Percentiles rank a stretch among this genome's conserved stretches.
phyloP scores from a whole-genome alignment of 1,140 invertebrate species.

The Rhynchophorus ferrugineus region DNA sequence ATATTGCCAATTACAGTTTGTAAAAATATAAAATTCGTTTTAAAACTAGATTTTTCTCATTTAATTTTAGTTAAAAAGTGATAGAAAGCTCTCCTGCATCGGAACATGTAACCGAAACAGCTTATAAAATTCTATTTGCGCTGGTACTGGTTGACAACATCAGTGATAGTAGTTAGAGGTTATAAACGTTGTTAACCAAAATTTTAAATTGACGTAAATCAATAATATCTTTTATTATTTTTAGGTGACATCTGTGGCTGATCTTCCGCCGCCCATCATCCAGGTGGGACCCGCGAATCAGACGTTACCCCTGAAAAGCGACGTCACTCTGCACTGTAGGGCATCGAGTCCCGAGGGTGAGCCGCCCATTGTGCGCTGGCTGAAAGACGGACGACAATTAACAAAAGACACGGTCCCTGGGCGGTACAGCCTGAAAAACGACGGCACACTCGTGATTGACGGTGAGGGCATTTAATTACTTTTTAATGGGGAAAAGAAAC shows the following conservation, averaged over 20 bases:
- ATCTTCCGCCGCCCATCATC: slow-evolving; percentile 83
- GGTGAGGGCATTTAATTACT: slow-evolving; percentile 45
- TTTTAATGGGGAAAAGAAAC: not conserved
- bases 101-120: too few species aligned
- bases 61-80: too few species aligned
- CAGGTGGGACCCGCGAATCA: slow-evolving; percentile 85
- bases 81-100: too few species aligned
- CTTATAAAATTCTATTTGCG: too few species aligned
- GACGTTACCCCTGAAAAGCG: slow-evolving; percentile 72
- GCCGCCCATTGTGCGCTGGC: slow-evolving; percentile 70
- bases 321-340: slow-evolving; percentile 75
- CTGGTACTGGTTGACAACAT: too few species aligned
- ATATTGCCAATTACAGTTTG: too few species aligned
- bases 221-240: slow-evolving; percentile 10
- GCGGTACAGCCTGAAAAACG: slow-evolving; percentile 52
- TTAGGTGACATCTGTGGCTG: slow-evolving; percentile 64
- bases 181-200: too few species aligned
- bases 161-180: too few species aligned
- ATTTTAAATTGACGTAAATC: too few species aligned
- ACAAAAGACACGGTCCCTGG: slow-evolving; percentile 37
- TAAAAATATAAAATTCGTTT: too few species aligned
- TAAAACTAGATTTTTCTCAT: too few species aligned
- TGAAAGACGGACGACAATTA: slow-evolving; percentile 62
- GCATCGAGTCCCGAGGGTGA: slow-evolving; percentile 59
- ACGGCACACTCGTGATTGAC: slow-evolving; percentile 73